These are phyloP conservation scores for Anarhynchus alexandrinus DNA, from an alignment of 2,113 vertebrate genomes.

Conservation along the genomic window DNA sequence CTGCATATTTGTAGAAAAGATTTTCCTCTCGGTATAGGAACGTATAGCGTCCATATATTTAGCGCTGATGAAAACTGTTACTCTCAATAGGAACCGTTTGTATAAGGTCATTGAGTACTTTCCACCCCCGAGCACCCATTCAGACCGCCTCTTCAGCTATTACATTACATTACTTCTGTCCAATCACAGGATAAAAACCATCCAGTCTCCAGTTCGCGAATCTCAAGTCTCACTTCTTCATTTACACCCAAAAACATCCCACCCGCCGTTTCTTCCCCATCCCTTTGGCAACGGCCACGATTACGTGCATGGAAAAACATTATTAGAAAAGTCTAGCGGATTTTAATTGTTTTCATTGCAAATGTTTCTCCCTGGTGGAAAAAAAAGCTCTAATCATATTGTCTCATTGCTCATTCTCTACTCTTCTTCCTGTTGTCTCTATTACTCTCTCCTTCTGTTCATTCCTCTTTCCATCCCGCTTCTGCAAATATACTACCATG, in stretches of 20 bases:
- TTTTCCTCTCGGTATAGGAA: neutral
- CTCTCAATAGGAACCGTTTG: neutral
- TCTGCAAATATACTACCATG: neutral
- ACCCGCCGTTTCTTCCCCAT: neutral
- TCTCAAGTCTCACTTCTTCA: neutral
- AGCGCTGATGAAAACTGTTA: neutral
- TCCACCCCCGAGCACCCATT: neutral
- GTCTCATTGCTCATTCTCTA: slow-evolving; percentile 54
- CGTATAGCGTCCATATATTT: neutral
- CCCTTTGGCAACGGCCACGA: neutral
- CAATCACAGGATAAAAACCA: neutral
- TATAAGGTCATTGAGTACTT: neutral
- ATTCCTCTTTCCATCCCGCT: slow-evolving; percentile 35
- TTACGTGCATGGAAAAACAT: slow-evolving; percentile 29
- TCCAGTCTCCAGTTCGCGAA: neutral
- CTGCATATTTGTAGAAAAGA: neutral
- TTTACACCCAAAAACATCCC: neutral
- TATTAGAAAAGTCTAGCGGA: slow-evolving; percentile 28
- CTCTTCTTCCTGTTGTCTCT: slow-evolving; percentile 52
- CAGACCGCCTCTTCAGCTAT: neutral
- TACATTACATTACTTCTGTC: neutral
- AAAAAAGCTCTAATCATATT: slow-evolving; percentile 19
- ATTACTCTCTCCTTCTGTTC: slow-evolving; percentile 58
- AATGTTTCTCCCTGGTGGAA: slow-evolving; percentile 39
- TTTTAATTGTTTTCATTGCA: slow-evolving; percentile 46